Evolutionary conservation across 2,797 vertebrate species (phyloP).

Genomic region (Erethizon dorsatum): DNA sequence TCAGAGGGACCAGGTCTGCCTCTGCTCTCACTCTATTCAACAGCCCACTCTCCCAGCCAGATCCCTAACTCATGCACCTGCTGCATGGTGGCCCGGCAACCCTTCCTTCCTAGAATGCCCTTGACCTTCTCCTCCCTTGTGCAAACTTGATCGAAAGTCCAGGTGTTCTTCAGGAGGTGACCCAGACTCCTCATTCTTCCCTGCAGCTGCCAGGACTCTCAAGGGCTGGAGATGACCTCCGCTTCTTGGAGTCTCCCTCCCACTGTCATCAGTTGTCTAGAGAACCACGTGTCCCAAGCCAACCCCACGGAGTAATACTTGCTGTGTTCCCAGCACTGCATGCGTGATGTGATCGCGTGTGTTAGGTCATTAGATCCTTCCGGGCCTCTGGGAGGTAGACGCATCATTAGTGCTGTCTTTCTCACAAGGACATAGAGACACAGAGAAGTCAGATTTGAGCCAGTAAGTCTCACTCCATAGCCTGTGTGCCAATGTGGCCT

Average conservation of each 20-base stretch:
- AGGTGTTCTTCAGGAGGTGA: background rate
- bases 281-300: background rate
- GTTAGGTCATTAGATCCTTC: background rate
- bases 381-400: background rate
- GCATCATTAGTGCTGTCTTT: background rate
- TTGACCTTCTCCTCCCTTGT: background rate
- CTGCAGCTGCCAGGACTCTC: background rate
- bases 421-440: background rate
- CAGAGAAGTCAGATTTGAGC: background rate
- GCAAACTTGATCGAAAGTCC: background rate
- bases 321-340: background rate
- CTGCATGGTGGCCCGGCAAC: accelerated
- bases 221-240: background rate
- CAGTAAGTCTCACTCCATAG: background rate
- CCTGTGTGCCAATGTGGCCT: background rate
- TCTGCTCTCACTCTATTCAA: background rate
- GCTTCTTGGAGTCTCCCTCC: background rate
- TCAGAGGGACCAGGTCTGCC: accelerated
- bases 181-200: background rate
- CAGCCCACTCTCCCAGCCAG: background rate
- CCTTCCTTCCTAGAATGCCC: background rate
- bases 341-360: accelerated
- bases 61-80: accelerated
- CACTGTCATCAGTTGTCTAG: background rate
- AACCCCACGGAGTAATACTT: background rate